Percentiles rank a stretch among this genome's conserved stretches.
phyloP scores from a whole-genome alignment of 1,140 invertebrate genomes.

The Hyles vespertilio region DNA sequence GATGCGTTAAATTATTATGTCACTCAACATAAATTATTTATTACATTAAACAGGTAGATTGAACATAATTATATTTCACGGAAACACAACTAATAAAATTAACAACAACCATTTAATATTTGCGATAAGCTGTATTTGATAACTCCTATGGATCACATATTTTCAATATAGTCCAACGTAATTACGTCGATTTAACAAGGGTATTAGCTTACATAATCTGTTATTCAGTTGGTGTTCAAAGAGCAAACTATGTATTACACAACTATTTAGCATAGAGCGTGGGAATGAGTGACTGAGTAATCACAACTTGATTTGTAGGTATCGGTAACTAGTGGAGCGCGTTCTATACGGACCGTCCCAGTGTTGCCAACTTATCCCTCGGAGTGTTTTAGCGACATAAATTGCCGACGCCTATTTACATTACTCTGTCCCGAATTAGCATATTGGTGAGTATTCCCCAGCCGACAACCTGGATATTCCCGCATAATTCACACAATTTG shows the following conservation, averaged over 20 bases:
- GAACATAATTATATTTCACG: too few species aligned
- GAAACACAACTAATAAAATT: too few species aligned
- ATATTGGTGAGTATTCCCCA: conserved; percentile 57
- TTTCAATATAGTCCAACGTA: too few species aligned
- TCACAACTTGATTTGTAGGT: conserved; percentile 25
- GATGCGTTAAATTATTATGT: too few species aligned
- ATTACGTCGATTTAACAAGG: too few species aligned
- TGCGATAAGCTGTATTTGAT: too few species aligned
- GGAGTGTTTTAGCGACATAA: conserved; percentile 56
- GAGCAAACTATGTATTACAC: neutral
- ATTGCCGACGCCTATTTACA: conserved; percentile 58
- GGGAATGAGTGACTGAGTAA: conserved; percentile 34
- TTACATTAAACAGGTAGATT: too few species aligned
- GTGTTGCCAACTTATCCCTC: conserved; percentile 31
- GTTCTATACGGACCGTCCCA: conserved; percentile 3
- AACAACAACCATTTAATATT: too few species aligned
- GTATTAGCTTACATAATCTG: too few species aligned
- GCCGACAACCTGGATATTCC: conserved; percentile 44
- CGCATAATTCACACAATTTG: conserved; percentile 37
- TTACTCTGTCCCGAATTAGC: conserved; percentile 54
- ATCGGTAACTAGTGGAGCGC: conserved; percentile 18
- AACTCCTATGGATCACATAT: too few species aligned
- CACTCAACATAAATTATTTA: too few species aligned
- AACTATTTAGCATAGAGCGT: conserved; percentile 25
- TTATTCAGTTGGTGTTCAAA: neutral